Evolutionary conservation across 2,113 vertebrate species (phyloP).

Genomic region (Spizaetus ornatus): DNA sequence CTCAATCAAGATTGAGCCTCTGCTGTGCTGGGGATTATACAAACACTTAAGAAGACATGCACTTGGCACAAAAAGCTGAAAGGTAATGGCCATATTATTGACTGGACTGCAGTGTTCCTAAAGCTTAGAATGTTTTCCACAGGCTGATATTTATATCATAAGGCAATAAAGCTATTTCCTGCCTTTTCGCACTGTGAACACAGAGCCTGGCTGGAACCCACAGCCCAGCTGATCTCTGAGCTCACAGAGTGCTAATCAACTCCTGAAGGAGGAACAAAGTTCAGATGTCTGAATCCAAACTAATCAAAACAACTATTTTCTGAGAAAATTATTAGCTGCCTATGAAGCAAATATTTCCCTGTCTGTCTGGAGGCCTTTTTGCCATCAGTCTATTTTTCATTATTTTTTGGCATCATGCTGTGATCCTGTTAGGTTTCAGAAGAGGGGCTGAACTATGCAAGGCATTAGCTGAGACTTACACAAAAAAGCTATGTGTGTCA

Average conservation of each 20-base stretch:
- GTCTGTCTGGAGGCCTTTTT: constrained; percentile 21
- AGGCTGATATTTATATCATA: constrained; percentile 33
- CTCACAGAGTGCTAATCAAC: not conserved
- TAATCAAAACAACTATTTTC: constrained; percentile 44
- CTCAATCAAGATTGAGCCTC: not conserved
- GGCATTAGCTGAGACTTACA: not conserved
- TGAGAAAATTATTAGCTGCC: constrained; percentile 47
- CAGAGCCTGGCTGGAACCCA: constrained; percentile 2
- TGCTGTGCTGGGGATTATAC: not conserved
- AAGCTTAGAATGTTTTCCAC: constrained; percentile 1
- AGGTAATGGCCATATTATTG: constrained; percentile 20
- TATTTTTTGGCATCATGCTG: not conserved
- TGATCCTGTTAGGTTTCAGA: not conserved
- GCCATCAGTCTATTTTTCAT: constrained; percentile 21
- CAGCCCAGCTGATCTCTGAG: constrained; percentile 34
- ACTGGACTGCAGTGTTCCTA: constrained; percentile 14
- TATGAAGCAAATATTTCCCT: constrained; percentile 38
- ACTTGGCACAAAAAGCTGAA: not conserved
- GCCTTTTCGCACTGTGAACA: constrained; percentile 4
- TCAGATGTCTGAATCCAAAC: constrained; percentile 34
- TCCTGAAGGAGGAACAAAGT: constrained; percentile 36
- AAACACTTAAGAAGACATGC: not conserved
- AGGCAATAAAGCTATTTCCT: constrained; percentile 47
- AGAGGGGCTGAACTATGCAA: not conserved
- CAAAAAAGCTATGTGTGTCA: not conserved